A percentile compares a stretch with the other conserved stretches of the same genome.
phyloP scores from a whole-genome alignment of 2,797 vertebrate genomes.

The Epinephelus awoara region DNA sequence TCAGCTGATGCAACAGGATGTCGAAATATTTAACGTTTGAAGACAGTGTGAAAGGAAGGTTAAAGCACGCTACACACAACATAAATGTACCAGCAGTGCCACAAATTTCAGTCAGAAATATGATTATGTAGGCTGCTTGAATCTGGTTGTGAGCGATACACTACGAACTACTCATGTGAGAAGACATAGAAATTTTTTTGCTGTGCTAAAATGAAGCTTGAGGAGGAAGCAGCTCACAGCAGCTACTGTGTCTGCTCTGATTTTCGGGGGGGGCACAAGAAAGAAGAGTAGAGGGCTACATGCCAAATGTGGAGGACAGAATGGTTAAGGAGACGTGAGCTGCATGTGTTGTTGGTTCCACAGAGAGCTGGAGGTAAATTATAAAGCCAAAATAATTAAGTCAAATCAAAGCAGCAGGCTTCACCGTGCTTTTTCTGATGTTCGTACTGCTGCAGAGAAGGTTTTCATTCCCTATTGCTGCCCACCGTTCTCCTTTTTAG shows the following conservation, averaged over 20 bases:
- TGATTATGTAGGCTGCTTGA: neutral
- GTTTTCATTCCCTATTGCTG: neutral
- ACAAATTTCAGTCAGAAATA: conserved; percentile 15
- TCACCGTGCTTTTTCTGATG: conserved; percentile 19
- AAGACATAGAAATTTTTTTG: conserved; percentile 33
- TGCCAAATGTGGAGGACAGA: conserved; percentile 40
- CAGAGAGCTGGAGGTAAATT: conserved; percentile 40
- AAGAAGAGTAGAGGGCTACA: conserved; percentile 28
- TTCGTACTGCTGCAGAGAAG: conserved; percentile 17
- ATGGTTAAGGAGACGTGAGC: conserved; percentile 38
- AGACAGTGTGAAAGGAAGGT: conserved; percentile 23
- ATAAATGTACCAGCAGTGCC: neutral
- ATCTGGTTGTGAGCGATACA: conserved; percentile 18
- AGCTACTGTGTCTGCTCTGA: conserved; percentile 19
- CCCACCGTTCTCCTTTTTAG: conserved; percentile 7
- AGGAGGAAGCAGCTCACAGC: conserved; percentile 27
- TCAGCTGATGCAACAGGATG: neutral
- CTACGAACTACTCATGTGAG: conserved; percentile 2
- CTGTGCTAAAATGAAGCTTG: conserved; percentile 36
- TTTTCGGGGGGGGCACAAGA: conserved; percentile 8
- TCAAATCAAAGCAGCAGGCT: conserved; percentile 42
- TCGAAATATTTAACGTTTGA: conserved; percentile 24
- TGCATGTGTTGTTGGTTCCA: conserved; percentile 45
- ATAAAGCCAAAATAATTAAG: conserved; percentile 38
- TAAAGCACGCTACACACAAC: neutral